phyloP scores from a whole-genome alignment of 2,797 vertebrate genomes.

The Sciurus carolinensis region DNA sequence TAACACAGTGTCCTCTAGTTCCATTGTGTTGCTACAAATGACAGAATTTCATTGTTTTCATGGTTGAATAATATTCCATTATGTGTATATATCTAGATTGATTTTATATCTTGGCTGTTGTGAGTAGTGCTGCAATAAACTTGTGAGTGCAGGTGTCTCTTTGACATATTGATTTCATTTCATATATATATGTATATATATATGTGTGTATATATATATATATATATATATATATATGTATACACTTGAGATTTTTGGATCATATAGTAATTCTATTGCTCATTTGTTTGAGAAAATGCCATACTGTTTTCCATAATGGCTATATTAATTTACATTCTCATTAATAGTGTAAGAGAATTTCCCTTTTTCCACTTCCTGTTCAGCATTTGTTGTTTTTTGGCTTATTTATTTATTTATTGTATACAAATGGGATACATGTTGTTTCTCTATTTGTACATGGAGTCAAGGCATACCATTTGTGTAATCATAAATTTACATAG shows the following conservation, averaged over 20 bases:
- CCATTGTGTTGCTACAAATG: not conserved
- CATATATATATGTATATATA: not conserved
- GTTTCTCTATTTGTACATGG: too few species aligned
- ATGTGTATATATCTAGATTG: not conserved
- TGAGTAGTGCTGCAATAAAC: not conserved
- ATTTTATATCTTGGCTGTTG: not conserved
- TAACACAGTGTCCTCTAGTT: not conserved
- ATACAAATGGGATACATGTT: too few species aligned
- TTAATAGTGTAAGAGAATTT: not conserved
- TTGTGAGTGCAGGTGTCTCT: not conserved
- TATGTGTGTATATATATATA: too few species aligned
- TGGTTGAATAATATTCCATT: not conserved
- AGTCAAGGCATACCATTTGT: too few species aligned
- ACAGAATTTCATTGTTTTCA: not conserved
- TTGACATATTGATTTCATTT: not conserved
- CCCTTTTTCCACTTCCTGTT: not conserved
- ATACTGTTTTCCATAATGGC: not conserved
- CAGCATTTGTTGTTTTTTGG: not conserved
- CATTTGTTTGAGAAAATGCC: not conserved
- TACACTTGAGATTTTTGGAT: not conserved
- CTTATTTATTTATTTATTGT: not conserved
- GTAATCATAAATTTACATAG: too few species aligned
- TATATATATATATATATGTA: not conserved
- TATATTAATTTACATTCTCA: not conserved
- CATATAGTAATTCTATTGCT: not conserved